A percentile compares a stretch with the other conserved stretches of the same genome.
phyloP scores from a whole-genome alignment of 2,888 invertebrate species.

The Nowickia ferox region DNA sequence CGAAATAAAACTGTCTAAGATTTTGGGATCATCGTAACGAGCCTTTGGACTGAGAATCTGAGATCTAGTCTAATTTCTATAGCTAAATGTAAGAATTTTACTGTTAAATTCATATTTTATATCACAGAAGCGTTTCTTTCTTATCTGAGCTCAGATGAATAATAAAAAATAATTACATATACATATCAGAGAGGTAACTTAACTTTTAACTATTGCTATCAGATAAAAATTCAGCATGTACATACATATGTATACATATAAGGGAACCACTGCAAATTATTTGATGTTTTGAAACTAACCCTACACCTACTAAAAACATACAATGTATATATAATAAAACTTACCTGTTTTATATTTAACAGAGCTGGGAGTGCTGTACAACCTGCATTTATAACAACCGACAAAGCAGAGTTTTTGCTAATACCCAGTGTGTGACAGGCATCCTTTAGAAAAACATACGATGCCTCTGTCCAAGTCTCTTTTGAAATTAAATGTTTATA shows the following conservation, averaged over 20 bases:
- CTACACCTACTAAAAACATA: background rate
- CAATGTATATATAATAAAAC: background rate
- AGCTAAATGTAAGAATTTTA: no score
- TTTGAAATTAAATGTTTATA: constrained; percentile 90
- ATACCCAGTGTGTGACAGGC: constrained; percentile 95
- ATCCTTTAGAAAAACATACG: constrained; percentile 95
- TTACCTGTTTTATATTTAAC: constrained; percentile 92
- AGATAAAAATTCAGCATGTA: no score
- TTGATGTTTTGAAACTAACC: background rate
- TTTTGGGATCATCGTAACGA: background rate
- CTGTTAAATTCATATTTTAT: no score
- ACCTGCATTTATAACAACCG: constrained; percentile 96
- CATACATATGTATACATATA: no score
- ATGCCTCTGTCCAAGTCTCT: constrained; percentile 90
- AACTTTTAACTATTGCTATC: no score
- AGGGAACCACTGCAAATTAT: background rate
- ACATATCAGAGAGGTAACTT: no score
- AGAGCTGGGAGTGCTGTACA: constrained; percentile 96
- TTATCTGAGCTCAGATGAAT: no score
- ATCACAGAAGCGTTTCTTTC: no score
- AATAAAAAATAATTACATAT: no score
- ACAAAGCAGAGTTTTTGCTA: constrained; percentile 94
- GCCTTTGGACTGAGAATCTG: no score
- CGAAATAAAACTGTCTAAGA: background rate
- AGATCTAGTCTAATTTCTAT: no score